Evolutionary conservation across 2,888 invertebrate genomes (phyloP), one percentile per base, ranked within the genome.

Genomic region (Operophtera brumata): DNA sequence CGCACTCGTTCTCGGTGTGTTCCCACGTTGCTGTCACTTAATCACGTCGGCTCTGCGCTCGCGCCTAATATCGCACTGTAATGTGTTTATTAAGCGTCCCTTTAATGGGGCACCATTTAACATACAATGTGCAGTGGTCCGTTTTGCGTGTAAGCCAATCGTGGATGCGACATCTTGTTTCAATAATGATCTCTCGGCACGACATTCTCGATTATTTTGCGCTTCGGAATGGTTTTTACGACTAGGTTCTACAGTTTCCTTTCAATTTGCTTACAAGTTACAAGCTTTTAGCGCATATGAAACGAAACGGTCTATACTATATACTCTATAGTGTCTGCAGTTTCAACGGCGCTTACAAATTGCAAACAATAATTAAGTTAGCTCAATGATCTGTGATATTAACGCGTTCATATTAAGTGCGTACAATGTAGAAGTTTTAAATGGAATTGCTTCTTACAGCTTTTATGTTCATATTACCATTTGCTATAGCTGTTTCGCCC

Each of bases 21-120:
- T 88, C 88, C 86, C 89, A 89, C 88, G 87, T 86, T 82, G 77
- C 69, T 77, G 77, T 77, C 79, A 74, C 77, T 84, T 83, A 82
- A 84, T 85, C 84, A 82, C 73, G 81, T 77, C 79, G 75, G 73
- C 75, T 78, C 71, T 80, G 81, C 80, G 82, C 78, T 78, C 73
- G 82, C 82, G 82, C 80, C 84, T 87, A 86, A 87, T 86, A 86
- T 86, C 77, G 82, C 79, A 77, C 77, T 80, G 79, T 86, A 86
- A 87, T 88, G 86, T 86, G 85, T 87, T 86, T 87, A 88, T 86
- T 87, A 87, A 86, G 83, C 84, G 81, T 73, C 83, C 73, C 73
- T 83, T 84, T 87, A 86, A 87, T 86, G 84, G 82, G 69, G 63
- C 61, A 78, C 79, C 83, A 86, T 88, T 88, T 85, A 86, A 78